Evolutionary conservation across 2,797 vertebrate genomes (phyloP).

Genomic region (Microctenopoma stevenorrisi): DNA sequence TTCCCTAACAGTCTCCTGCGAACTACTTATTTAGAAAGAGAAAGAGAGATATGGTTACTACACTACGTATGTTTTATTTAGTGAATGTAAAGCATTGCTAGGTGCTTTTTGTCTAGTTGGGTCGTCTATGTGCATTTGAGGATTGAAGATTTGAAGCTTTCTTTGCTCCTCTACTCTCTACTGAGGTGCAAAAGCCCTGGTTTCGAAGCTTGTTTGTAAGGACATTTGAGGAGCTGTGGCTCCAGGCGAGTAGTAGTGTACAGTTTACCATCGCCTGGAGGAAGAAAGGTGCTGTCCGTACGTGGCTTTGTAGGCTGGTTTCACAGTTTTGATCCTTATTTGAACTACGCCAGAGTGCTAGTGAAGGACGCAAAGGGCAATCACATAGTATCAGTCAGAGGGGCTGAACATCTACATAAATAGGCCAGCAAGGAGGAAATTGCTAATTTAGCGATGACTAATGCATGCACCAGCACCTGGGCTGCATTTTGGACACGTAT

Average conservation of each 20-base stretch:
- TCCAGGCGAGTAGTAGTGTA: constrained; percentile 49
- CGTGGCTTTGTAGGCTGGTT: constrained; percentile 36
- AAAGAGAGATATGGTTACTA: constrained; percentile 12
- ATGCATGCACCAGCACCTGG: constrained; percentile 46
- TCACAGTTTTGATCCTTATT: constrained; percentile 30
- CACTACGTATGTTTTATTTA: constrained; percentile 26
- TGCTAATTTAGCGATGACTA: constrained; percentile 49
- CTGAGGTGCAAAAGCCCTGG: constrained; percentile 30
- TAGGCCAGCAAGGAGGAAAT: constrained; percentile 39
- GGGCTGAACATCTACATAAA: constrained; percentile 52
- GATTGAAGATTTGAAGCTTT: constrained; percentile 5
- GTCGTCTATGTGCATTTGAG: constrained; percentile 30
- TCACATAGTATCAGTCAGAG: constrained; percentile 26
- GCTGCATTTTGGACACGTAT: constrained; percentile 35
- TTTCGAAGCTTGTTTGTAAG: constrained; percentile 39
- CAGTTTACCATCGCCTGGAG: constrained; percentile 59
- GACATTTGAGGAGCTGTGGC: constrained; percentile 51
- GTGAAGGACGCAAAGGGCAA: constrained; percentile 33
- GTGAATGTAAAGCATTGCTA: constrained; percentile 1
- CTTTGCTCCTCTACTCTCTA: constrained; percentile 39
- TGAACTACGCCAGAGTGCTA: constrained; percentile 22
- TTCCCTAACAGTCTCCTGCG: background rate
- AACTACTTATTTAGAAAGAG: background rate
- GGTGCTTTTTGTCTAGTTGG: constrained; percentile 14
- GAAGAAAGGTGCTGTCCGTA: constrained; percentile 35